Base-by-base conservation (phyloP, 2,113 vertebrate genomes). In the Bos indicus region DNA sequence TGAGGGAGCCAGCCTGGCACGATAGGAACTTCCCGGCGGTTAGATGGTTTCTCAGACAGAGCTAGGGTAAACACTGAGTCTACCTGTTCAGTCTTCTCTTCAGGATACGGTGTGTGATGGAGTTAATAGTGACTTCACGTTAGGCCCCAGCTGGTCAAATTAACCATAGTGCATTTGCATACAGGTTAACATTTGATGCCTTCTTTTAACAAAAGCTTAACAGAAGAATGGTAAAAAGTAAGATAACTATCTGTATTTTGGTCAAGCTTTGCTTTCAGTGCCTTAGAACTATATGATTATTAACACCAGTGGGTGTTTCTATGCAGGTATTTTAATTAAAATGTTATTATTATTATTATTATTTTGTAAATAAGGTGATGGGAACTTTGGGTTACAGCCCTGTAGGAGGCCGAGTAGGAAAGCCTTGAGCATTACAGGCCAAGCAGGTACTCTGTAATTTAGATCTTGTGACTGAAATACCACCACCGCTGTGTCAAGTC, bases 291-390 rank as follows among this genome's bases (percentile, higher is more conserved):
- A 74, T 56, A 51, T 80, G 57, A 19, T 62, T 81, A 51, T 90
- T 81, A 83, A 57, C 87, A 23, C 21, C 8, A 30, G 13, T 51
- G 67, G 19, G 7, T 88, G 1, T 96, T 93, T 88, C 71, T 14
- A 67, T 74, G 23, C 5, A 78, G 28, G 21, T 59, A 28, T 92
- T 96, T 90, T 90, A 80, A 90, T 94, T 81, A 64, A 94, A 97
- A 64, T 67, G 4, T 88, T 86, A 10, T 14, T 21, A 67, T n/a
- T 9, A 67, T n/a, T 9, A n/a, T 67, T n/a, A 16, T 33, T 16
- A 33, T 36, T 1, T 67, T 59, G 51, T 89, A 54, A 92, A 84
- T 25, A 59, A 62, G 36, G 16, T 3, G 43, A 62, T 95, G 57
- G 25, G 46, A 67, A 54, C 84, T 77, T 60, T 60, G 56, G 28